Evolutionary conservation across 2,888 invertebrate genomes (phyloP).

Genomic region (Rhaphigaster nebulosa): DNA sequence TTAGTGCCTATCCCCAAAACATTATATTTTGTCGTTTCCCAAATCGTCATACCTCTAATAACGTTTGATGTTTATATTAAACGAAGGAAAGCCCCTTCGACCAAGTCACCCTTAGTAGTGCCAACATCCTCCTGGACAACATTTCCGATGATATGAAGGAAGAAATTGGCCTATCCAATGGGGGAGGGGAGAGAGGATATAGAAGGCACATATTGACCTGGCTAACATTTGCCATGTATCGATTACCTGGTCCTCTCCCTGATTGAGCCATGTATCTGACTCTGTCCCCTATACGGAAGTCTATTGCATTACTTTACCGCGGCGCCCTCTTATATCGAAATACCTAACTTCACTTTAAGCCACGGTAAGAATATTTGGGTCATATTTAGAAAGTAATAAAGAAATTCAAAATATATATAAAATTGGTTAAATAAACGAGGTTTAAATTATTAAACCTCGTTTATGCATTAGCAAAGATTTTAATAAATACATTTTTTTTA

Average conservation of each 20-base stretch:
- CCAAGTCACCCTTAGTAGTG: neutral
- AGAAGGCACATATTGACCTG: neutral
- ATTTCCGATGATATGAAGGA: neutral
- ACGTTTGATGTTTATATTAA: too few species aligned
- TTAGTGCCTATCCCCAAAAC: too few species aligned
- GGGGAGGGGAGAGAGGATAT: neutral
- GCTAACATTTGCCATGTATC: neutral
- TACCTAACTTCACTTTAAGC: neutral
- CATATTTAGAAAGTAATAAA: too few species aligned
- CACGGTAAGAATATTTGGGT: too few species aligned
- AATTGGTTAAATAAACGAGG: too few species aligned
- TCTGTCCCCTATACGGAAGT: neutral
- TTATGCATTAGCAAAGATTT: too few species aligned
- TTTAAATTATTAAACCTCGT: too few species aligned
- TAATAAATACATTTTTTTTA: too few species aligned
- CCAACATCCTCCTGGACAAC: neutral
- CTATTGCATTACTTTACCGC: neutral
- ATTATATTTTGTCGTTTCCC: too few species aligned
- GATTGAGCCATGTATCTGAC: neutral
- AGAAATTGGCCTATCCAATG: neutral
- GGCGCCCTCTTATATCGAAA: neutral
- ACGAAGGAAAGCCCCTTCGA: too few species aligned
- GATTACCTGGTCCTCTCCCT: neutral
- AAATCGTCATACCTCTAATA: too few species aligned
- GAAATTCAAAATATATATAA: too few species aligned